A percentile compares a stretch with the other conserved stretches of the same genome.
These are phyloP conservation scores for Liopterus haemorrhoidalis DNA, from an alignment of 2,888 invertebrate genomes.

Conservation along the genomic window DNA sequence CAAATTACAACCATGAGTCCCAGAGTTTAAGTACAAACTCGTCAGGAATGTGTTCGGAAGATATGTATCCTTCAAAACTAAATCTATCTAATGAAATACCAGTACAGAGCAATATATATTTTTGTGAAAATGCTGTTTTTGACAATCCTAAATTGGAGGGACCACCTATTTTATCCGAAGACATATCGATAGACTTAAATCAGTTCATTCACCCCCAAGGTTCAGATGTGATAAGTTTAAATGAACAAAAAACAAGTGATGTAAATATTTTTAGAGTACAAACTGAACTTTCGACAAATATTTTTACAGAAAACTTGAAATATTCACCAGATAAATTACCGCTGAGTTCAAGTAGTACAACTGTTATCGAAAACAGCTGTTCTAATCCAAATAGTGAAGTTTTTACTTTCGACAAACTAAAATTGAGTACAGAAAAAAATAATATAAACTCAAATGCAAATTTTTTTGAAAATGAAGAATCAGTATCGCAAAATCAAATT, in stretches of 20 bases:
- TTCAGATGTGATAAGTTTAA: too few relatives aligned
- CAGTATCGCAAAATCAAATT: constrained; percentile 3
- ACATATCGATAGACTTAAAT: too few relatives aligned
- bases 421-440: not conserved
- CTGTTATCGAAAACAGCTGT: not conserved
- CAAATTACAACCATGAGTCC: constrained; percentile 10
- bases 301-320: too few relatives aligned
- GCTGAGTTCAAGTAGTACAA: too few relatives aligned
- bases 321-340: too few relatives aligned
- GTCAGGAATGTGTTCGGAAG: too few relatives aligned
- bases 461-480: not conserved
- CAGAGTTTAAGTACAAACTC: constrained; percentile 12
- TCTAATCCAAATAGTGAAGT: not conserved
- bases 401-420: not conserved
- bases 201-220: too few relatives aligned
- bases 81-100: too few relatives aligned
- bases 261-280: too few relatives aligned
- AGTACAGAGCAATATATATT: constrained; percentile 13
- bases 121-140: constrained; percentile 19
- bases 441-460: not conserved
- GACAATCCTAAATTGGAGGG: constrained; percentile 19
- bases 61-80: too few relatives aligned
- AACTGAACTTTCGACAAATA: too few relatives aligned
- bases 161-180: constrained; percentile 10
- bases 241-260: too few relatives aligned